phyloP scores from a whole-genome alignment of 1,140 invertebrate species.

The Mya arenaria region DNA sequence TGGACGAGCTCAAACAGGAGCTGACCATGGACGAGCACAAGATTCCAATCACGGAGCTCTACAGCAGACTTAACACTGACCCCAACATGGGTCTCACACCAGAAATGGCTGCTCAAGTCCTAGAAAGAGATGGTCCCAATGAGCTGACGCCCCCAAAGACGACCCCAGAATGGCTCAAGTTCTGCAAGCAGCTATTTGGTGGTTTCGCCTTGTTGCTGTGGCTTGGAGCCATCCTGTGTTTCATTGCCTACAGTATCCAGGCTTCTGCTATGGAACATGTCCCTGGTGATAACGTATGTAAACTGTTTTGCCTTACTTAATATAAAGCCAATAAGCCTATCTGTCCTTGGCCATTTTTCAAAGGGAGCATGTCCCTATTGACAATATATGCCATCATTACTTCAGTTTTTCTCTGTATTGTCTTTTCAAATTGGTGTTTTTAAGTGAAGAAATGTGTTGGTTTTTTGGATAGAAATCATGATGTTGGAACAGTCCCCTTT shows the following conservation, averaged over 20 bases:
- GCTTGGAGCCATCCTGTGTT: slow-evolving; percentile 98
- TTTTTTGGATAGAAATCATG: too few relatives aligned
- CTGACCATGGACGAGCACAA: slow-evolving; percentile 99
- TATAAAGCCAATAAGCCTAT: too few relatives aligned
- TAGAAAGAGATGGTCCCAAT: slow-evolving; percentile 97
- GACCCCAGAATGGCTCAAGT: slow-evolving; percentile 99
- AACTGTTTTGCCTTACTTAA: too few relatives aligned
- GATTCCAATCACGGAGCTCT: slow-evolving; percentile 96
- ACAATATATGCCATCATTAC: too few relatives aligned
- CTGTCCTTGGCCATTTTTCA: too few relatives aligned
- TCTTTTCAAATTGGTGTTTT: too few relatives aligned
- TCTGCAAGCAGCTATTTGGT: slow-evolving; percentile 98
- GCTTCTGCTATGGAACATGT: slow-evolving; percentile 81
- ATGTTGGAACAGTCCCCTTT: too few relatives aligned
- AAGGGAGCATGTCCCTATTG: too few relatives aligned
- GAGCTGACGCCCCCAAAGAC: slow-evolving; percentile 96
- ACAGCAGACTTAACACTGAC: slow-evolving; percentile 96
- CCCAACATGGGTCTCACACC: slow-evolving; percentile 96
- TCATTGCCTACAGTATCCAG: slow-evolving; percentile 97
- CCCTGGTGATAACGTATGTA: slow-evolving; percentile 79
- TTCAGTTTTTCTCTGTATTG: too few relatives aligned
- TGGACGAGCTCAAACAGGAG: slow-evolving; percentile 98
- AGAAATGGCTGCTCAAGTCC: slow-evolving; percentile 95
- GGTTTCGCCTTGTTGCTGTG: slow-evolving; percentile 98
- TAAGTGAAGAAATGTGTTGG: too few relatives aligned